phyloP scores from a whole-genome alignment of 2,888 invertebrate genomes.

The Pristionchus japonicus region DNA sequence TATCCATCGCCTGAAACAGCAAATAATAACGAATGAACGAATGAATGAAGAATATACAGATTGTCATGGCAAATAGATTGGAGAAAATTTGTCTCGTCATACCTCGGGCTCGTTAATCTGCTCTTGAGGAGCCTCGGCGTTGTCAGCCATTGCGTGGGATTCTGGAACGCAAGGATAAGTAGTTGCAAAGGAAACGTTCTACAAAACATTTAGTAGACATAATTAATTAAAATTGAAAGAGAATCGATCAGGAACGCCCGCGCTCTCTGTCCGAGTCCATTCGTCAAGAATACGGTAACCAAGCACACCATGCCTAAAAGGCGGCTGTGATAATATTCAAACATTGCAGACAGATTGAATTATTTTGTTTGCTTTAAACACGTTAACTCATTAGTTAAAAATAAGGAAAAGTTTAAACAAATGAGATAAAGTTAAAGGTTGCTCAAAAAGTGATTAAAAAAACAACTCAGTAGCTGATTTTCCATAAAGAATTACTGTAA shows the following conservation, averaged over 20 bases:
- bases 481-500: neutral
- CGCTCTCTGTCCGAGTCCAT: too few species aligned
- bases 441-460: too few species aligned
- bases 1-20: neutral
- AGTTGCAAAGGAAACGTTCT: too few species aligned
- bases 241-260: neutral
- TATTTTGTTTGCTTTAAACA: too few species aligned
- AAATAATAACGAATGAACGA: neutral
- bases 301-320: neutral
- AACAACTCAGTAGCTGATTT: neutral
- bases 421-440: too few species aligned
- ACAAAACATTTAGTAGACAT: neutral
- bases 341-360: neutral
- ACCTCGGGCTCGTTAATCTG: neutral
- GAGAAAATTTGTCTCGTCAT: too few species aligned
- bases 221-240: neutral
- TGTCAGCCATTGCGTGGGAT: neutral
- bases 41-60: neutral
- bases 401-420: too few species aligned
- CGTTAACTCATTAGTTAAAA: too few species aligned
- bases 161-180: neutral
- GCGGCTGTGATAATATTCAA: neutral
- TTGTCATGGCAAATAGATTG: neutral
- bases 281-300: too few species aligned
- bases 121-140: slow-evolving; percentile 3